phyloP scores from a whole-genome alignment of 2,113 vertebrate genomes.

The Gadus chalcogrammus region DNA sequence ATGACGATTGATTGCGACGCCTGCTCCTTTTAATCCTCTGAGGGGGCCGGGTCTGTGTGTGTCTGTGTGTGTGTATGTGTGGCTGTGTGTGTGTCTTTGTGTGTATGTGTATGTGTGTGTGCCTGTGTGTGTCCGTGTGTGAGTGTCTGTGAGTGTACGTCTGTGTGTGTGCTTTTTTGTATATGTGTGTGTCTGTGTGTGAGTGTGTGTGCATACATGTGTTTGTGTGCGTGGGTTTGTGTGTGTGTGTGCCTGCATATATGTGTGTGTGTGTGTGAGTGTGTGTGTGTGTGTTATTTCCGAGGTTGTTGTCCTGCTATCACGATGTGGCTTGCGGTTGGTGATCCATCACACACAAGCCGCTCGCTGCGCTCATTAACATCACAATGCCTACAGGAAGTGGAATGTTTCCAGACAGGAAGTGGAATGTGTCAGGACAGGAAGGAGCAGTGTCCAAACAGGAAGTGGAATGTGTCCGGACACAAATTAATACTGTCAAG shows the following conservation, averaged over 20 bases:
- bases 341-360: constrained; percentile 73
- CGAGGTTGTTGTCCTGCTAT: constrained; percentile 57
- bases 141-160: too few relatives aligned
- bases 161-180: too few relatives aligned
- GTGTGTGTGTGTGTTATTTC: constrained; percentile 64
- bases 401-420: constrained; percentile 32
- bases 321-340: constrained; percentile 61
- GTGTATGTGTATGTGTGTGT: too few relatives aligned
- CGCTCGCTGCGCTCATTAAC: constrained; percentile 61
- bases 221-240: background rate
- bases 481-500: constrained; percentile 28
- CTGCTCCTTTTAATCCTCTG: constrained; percentile 1
- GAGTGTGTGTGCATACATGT: constrained; percentile 20
- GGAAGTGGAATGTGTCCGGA: constrained; percentile 40
- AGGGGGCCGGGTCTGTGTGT: too few relatives aligned
- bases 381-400: constrained; percentile 54
- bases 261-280: too few relatives aligned
- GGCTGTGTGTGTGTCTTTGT: too few relatives aligned
- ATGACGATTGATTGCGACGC: constrained; percentile 71
- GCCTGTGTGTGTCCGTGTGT: too few relatives aligned
- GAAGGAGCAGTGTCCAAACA: constrained; percentile 21
- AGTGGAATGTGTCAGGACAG: constrained; percentile 37
- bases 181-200: background rate
- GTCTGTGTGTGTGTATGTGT: too few relatives aligned
- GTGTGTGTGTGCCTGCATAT: too few relatives aligned